These are phyloP conservation scores for Erinaceus europaeus DNA, from an alignment of 2,113 vertebrate genomes.

Conservation along the genomic window DNA sequence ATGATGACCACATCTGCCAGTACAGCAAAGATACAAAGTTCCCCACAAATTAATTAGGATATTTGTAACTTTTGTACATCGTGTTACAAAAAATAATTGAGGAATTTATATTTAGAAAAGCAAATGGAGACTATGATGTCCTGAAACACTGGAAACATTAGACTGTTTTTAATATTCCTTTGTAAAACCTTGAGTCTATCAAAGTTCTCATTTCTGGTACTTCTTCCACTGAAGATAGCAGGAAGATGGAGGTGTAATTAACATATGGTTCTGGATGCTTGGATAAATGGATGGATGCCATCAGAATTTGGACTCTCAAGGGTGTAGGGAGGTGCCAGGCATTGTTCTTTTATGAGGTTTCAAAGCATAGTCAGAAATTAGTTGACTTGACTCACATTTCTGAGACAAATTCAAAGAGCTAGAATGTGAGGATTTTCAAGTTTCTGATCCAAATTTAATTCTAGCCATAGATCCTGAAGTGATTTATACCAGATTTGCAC, in stretches of 20 bases:
- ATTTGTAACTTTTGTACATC: neutral
- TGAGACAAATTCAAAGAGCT: neutral
- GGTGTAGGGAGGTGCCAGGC: neutral
- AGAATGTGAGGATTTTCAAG: neutral
- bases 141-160: neutral
- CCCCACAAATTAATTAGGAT: neutral
- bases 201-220: neutral
- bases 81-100: neutral
- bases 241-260: neutral
- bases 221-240: neutral
- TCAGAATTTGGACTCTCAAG: neutral
- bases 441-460: neutral
- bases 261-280: neutral
- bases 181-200: neutral
- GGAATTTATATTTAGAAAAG: neutral
- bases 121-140: neutral
- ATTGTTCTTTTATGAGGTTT: neutral
- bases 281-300: too few relatives aligned
- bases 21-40: neutral
- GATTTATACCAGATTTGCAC: neutral
- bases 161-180: neutral
- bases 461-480: neutral
- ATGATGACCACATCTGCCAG: neutral
- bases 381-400: constrained; percentile 10
- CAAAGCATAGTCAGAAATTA: neutral